These are phyloP conservation scores for Poeciliopsis turrubarensis DNA, from an alignment of 2,113 vertebrate species.

Conservation along the genomic window DNA sequence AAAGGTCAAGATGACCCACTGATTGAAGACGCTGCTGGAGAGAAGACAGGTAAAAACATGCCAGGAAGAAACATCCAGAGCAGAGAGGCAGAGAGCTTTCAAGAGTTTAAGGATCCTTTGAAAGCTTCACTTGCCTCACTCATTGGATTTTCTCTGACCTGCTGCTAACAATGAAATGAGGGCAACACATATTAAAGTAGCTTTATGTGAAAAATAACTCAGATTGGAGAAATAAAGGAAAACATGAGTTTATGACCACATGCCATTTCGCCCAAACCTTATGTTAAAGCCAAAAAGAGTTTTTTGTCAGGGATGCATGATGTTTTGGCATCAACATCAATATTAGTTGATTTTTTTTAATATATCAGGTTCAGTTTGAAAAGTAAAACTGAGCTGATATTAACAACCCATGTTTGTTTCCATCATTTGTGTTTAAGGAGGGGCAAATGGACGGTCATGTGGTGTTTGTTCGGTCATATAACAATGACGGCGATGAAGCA, in stretches of 20 bases:
- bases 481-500: no score
- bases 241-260: not conserved
- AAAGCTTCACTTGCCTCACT: slow-evolving; percentile 25
- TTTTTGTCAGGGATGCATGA: no score
- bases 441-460: no score
- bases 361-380: no score
- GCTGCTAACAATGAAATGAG: slow-evolving; percentile 1
- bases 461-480: no score
- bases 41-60: slow-evolving; percentile 6
- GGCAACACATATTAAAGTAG: slow-evolving; percentile 9
- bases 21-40: slow-evolving; percentile 22
- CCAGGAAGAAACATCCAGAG: slow-evolving; percentile 4
- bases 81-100: slow-evolving; percentile 20
- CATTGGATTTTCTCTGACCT: slow-evolving; percentile 9
- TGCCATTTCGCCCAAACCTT: not conserved
- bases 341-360: no score
- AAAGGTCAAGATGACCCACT: slow-evolving; percentile 9
- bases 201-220: not conserved
- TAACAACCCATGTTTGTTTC: no score
- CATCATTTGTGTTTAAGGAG: no score
- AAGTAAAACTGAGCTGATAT: no score
- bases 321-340: no score
- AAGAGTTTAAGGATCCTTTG: slow-evolving; percentile 44
- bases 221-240: not conserved
- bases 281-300: not conserved